Conservation (phyloP, 2,797 vertebrate genomes). For the Eulemur coronatus region DNA sequence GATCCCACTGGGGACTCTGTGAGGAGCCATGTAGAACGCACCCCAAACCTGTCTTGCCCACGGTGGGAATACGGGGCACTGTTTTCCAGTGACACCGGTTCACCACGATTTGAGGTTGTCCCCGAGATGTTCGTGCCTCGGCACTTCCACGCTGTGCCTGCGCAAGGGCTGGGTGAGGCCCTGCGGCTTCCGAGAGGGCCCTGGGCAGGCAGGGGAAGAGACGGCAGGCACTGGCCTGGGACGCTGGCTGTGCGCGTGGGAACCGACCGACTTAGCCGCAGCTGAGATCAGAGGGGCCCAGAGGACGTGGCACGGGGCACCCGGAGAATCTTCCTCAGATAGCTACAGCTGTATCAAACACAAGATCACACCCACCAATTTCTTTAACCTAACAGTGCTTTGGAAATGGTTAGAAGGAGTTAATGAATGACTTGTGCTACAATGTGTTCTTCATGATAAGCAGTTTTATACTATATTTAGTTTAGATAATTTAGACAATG, state of each 20-base stretch:
- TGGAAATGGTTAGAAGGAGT: background rate
- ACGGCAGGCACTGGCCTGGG: background rate
- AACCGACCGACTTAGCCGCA: background rate
- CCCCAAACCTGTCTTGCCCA: background rate
- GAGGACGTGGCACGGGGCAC: too few species aligned
- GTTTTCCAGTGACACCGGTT: background rate
- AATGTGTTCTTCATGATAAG: background rate
- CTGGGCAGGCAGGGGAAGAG: background rate
- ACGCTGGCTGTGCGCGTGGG: background rate
- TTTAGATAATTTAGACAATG: background rate
- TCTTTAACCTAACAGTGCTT: background rate
- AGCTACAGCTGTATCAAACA: background rate
- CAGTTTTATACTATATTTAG: background rate
- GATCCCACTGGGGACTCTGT: background rate
- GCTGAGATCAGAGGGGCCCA: background rate
- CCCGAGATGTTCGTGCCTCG: background rate
- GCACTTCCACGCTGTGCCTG: background rate
- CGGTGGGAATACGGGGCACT: background rate
- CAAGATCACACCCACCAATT: background rate
- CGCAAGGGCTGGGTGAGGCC: background rate
- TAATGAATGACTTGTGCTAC: background rate
- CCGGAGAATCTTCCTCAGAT: background rate
- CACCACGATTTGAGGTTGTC: background rate
- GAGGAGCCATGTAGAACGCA: background rate
- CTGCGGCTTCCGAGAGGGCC: background rate